Evolutionary conservation across 2,113 vertebrate species (phyloP).

Genomic region (Terrapene triunguis): DNA sequence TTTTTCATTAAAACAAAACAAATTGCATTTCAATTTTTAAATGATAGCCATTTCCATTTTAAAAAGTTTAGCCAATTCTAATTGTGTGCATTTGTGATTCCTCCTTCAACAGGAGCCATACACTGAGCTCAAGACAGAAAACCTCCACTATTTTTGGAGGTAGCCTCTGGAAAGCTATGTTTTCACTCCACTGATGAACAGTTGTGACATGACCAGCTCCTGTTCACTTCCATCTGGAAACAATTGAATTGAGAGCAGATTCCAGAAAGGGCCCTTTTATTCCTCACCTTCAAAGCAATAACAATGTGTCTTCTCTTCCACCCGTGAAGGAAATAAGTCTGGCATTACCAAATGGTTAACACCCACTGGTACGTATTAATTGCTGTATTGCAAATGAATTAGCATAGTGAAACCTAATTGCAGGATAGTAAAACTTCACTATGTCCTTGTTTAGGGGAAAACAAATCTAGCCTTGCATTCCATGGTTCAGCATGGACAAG

Average conservation of each 20-base stretch:
- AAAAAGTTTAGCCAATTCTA: neutral
- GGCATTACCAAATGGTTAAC: neutral
- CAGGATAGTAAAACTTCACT: neutral
- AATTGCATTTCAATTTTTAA: neutral
- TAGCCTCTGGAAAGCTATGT: neutral
- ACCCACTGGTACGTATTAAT: neutral
- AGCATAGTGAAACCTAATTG: neutral
- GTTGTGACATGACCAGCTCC: neutral
- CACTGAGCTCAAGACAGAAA: neutral
- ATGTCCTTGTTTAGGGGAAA: neutral
- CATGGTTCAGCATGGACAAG: neutral
- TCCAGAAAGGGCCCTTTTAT: neutral
- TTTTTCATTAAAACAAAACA: neutral
- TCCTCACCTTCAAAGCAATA: neutral
- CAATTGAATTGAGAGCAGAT: neutral
- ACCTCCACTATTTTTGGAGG: neutral
- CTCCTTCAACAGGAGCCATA: neutral
- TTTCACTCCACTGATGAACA: no score
- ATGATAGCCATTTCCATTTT: neutral
- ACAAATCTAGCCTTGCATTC: neutral
- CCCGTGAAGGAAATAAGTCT: neutral
- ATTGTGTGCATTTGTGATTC: neutral
- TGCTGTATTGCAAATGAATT: neutral
- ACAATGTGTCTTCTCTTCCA: accelerated
- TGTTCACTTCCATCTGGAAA: neutral